phyloP scores from a whole-genome alignment of 2,888 invertebrate species.

The Xanthorhoe designata region DNA sequence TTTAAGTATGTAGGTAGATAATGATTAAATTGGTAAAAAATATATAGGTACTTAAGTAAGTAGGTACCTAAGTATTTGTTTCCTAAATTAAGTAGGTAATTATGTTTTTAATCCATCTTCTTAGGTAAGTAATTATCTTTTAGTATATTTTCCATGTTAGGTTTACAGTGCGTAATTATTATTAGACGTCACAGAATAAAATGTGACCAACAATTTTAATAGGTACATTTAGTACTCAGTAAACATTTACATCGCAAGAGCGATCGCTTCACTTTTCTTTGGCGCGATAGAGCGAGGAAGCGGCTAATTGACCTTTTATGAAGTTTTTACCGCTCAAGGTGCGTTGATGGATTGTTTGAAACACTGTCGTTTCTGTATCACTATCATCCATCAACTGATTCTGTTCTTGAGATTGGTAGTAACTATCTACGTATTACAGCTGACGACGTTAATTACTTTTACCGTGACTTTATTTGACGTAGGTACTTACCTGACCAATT shows the following conservation, averaged over 20 bases:
- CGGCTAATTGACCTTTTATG: slow-evolving; percentile 61
- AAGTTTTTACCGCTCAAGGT: slow-evolving; percentile 61
- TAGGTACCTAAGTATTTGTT: too few relatives aligned
- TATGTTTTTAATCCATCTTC: too few relatives aligned
- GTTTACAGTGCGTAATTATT: background rate
- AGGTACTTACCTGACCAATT: background rate
- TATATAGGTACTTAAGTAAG: background rate
- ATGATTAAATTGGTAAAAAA: background rate
- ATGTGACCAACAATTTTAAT: background rate
- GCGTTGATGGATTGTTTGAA: slow-evolving; percentile 51
- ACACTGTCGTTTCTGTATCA: slow-evolving; percentile 40
- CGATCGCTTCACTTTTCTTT: slow-evolving; percentile 47
- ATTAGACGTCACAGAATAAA: background rate
- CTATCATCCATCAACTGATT: slow-evolving; percentile 48
- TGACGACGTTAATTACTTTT: slow-evolving; percentile 12
- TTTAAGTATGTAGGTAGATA: background rate
- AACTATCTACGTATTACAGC: background rate
- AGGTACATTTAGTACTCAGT: background rate
- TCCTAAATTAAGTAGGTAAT: too few relatives aligned
- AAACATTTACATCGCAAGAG: slow-evolving; percentile 6
- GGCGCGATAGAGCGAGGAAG: slow-evolving; percentile 64
- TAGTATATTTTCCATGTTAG: too few relatives aligned
- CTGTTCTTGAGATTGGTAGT: slow-evolving; percentile 22
- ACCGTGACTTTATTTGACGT: background rate
- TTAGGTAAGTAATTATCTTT: too few relatives aligned